Conservation (phyloP, 2,888 invertebrate genomes). For the Microplitis deprimator region DNA sequence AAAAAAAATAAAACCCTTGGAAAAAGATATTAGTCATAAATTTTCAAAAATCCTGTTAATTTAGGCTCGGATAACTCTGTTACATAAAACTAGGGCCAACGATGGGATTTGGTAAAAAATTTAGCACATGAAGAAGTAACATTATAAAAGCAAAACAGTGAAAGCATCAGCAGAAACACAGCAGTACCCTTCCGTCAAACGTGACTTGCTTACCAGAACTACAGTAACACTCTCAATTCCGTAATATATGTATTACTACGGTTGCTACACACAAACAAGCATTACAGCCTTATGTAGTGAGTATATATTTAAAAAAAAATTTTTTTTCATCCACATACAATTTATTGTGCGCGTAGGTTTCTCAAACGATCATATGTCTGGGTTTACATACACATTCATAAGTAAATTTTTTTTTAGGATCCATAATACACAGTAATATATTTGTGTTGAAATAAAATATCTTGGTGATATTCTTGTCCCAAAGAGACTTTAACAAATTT, state of each 20-base stretch:
- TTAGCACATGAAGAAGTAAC: conserved; percentile 3
- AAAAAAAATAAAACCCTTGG: too few relatives aligned
- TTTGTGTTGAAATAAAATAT: background rate
- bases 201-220: conserved; percentile 41
- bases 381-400: background rate
- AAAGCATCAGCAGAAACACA: conserved; percentile 14
- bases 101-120: background rate
- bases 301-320: conserved; percentile 2
- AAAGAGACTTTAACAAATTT: conserved; percentile 40
- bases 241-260: background rate
- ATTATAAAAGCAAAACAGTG: background rate
- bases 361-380: conserved; percentile 11
- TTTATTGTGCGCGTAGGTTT: conserved; percentile 29
- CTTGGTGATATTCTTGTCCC: conserved; percentile 21
- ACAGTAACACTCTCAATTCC: conserved; percentile 17
- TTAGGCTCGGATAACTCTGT: too few relatives aligned
- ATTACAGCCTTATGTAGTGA: background rate
- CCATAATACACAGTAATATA: background rate
- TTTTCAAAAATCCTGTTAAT: too few relatives aligned
- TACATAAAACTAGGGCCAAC: background rate
- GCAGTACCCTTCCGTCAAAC: conserved; percentile 44
- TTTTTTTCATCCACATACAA: conserved; percentile 18
- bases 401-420: background rate
- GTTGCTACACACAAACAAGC: background rate
- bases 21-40: too few relatives aligned